Evolutionary conservation across 2,113 vertebrate genomes (phyloP).

Genomic region (Megalops atlanticus): DNA sequence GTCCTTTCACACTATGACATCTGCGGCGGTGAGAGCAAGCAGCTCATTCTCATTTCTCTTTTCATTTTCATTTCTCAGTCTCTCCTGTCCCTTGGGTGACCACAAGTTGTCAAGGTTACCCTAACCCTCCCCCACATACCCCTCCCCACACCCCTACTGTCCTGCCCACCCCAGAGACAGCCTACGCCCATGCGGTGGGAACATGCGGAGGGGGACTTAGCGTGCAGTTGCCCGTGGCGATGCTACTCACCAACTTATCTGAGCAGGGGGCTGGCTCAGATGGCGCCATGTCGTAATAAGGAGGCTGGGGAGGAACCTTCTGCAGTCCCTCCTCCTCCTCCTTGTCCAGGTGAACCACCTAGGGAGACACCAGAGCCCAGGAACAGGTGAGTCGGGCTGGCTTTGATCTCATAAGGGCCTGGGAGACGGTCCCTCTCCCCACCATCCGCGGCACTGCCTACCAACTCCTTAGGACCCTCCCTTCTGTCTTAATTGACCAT

Average conservation of each 20-base stretch:
- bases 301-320: conserved; percentile 78
- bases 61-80: no score
- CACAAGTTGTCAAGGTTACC: no score
- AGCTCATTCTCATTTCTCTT: no score
- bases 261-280: conserved; percentile 76
- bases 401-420: not conserved
- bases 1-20: no score
- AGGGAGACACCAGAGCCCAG: conserved; percentile 52
- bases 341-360: conserved; percentile 86
- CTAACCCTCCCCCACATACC: not conserved
- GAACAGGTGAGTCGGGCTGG: not conserved
- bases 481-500: no score
- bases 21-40: no score
- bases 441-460: no score
- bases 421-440: not conserved
- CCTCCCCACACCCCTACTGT: no score
- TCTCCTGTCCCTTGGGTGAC: no score
- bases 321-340: conserved; percentile 75
- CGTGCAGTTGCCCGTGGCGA: not conserved
- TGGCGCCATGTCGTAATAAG: conserved; percentile 84
- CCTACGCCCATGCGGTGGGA: not conserved
- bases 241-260: conserved; percentile 82
- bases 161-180: no score
- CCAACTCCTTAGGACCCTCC: no score
- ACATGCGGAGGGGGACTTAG: not conserved